phyloP scores from a whole-genome alignment of 2,797 vertebrate species.

The Pagetopsis macropterus region DNA sequence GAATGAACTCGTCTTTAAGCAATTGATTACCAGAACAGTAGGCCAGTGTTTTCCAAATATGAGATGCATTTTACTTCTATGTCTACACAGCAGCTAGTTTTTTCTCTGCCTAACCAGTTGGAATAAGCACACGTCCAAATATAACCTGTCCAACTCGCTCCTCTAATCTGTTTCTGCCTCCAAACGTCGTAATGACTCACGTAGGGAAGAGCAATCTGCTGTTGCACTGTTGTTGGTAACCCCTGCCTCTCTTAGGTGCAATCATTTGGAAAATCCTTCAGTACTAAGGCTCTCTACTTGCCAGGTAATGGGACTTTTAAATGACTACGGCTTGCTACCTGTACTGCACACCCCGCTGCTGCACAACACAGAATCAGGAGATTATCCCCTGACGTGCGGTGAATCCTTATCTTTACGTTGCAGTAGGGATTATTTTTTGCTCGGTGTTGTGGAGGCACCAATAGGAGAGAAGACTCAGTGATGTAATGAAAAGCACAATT shows the following conservation, averaged over 20 bases:
- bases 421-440: conserved; percentile 71
- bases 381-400: conserved; percentile 63
- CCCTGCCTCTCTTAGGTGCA: conserved; percentile 60
- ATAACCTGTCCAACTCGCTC: conserved; percentile 15
- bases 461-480: conserved; percentile 40
- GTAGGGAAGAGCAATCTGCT: conserved; percentile 32
- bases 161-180: conserved; percentile 51
- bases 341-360: conserved; percentile 49
- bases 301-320: conserved; percentile 68
- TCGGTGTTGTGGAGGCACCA: conserved; percentile 40
- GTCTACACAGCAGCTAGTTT: conserved; percentile 10
- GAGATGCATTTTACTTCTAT: not conserved
- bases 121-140: conserved; percentile 37
- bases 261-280: conserved; percentile 64
- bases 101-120: conserved; percentile 25
- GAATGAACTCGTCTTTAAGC: not conserved
- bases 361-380: conserved; percentile 67
- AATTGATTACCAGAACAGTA: not conserved
- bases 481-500: conserved; percentile 56
- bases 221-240: conserved; percentile 51
- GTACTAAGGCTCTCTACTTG: conserved; percentile 40
- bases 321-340: conserved; percentile 58
- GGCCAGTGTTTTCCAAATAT: not conserved
- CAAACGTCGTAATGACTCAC: conserved; percentile 52
- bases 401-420: conserved; percentile 73